Evolutionary conservation across 92 coral and sea anemone genomes (phyloP), one percentile per base, ranked within the genome.

Genomic region (Epizoanthus stellaris): DNA sequence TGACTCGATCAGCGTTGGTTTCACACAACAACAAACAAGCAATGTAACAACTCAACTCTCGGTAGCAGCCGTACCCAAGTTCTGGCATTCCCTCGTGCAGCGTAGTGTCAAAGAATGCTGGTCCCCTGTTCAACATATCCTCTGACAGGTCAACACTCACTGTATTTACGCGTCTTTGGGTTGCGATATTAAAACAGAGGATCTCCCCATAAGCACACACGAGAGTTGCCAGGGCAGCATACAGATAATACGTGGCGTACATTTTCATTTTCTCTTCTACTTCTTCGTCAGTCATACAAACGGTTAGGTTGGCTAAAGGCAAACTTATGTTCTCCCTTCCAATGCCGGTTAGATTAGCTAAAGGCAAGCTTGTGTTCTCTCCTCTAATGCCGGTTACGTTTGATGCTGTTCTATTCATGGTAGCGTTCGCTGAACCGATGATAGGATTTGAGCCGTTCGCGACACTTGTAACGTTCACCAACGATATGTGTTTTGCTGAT

Each of bases 151-250:
- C 69, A 14, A 77, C 80, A 68, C 86, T 75, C 25, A 80, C 70
- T 15, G 81, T 84, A 7, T 80, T 85, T 3, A 88, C 94, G 6
- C 94, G 91, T 64, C 95, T 86, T 74, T 90, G 95, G 8, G 98
- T 85, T 12, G 95, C 98, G 38, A 96, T 85, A 70, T 86, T 96
- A 96, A 98, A 96, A 76, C 94, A 88, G 17, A 96, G 84, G 70
- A 91, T 91, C 75, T 96, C 98, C 23, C 98, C 98, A 25, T 92
- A 94, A 16, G 98, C 98, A 81, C 97, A 96, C 21, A 92, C 21
- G 38, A 96, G 85, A 39, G 98, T 96, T 13, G 86, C 95, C 12
- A 96, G 67, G 7, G 98, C 98, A 3, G 98, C 98, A 53, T 85
- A 94, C 3, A 93, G 71, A 75, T 96, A 96, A 71, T 94, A 96